phyloP scores from a whole-genome alignment of 2,888 invertebrate species.

The Eilema sororculum region DNA sequence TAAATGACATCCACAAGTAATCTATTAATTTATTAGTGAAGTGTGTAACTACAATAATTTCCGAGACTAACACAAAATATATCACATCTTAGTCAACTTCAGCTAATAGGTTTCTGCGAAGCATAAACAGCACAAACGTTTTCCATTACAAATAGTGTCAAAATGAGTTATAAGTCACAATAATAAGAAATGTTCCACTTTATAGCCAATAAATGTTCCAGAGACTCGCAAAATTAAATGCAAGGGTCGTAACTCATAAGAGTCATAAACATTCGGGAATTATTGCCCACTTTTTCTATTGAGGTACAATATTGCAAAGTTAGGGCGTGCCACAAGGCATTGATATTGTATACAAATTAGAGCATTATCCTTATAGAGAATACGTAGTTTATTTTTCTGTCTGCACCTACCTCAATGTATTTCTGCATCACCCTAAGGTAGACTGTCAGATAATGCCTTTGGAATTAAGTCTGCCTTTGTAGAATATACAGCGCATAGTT shows the following conservation, averaged over 20 bases:
- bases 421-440: too few relatives aligned
- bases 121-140: background rate
- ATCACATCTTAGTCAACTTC: background rate
- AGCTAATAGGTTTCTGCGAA: slow-evolving; percentile 10
- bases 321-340: background rate
- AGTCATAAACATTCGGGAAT: slow-evolving; percentile 17
- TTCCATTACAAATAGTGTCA: slow-evolving; percentile 14
- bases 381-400: too few relatives aligned
- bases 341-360: too few relatives aligned
- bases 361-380: too few relatives aligned
- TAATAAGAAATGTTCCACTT: slow-evolving; percentile 8
- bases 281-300: slow-evolving; percentile 13
- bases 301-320: slow-evolving; percentile 1
- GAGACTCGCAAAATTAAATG: slow-evolving; percentile 2
- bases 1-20: background rate
- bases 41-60: background rate
- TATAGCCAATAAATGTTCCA: slow-evolving; percentile 14
- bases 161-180: slow-evolving; percentile 15
- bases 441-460: too few relatives aligned
- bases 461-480: too few relatives aligned
- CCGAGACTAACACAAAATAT: background rate
- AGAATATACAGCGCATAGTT: too few relatives aligned
- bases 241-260: slow-evolving; percentile 20
- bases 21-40: background rate
- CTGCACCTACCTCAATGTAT: too few relatives aligned